phyloP scores from a whole-genome alignment of 2,113 vertebrate species.

The Sylvia atricapilla region DNA sequence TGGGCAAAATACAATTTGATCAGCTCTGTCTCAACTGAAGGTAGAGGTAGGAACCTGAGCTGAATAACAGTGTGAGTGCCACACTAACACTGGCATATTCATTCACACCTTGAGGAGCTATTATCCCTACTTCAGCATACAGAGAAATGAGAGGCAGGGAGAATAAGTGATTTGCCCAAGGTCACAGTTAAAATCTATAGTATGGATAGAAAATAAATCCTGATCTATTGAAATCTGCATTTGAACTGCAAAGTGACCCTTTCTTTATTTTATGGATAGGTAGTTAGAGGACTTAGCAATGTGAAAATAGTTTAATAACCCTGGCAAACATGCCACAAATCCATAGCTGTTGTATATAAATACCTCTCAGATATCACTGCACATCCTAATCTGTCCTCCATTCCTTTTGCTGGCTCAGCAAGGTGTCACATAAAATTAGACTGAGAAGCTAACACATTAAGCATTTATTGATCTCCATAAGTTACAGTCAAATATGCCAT shows the following conservation, averaged over 20 bases:
- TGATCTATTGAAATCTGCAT: not conserved
- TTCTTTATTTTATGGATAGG: not conserved
- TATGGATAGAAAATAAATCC: not conserved
- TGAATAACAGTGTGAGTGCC: not conserved
- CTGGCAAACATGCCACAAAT: not conserved
- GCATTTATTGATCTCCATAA: slow-evolving; percentile 48
- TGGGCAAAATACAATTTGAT: not conserved
- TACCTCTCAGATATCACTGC: not conserved
- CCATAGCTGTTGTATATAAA: not conserved
- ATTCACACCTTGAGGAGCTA: not conserved
- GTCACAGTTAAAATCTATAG: not conserved
- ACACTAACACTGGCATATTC: not conserved
- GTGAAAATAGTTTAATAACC: slow-evolving; percentile 11
- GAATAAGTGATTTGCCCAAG: not conserved
- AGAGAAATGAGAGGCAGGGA: not conserved
- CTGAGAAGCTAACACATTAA: slow-evolving; percentile 12
- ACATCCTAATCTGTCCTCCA: not conserved
- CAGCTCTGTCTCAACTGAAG: not conserved
- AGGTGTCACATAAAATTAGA: slow-evolving; percentile 38
- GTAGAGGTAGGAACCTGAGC: not conserved
- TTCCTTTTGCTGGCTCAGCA: slow-evolving; percentile 23
- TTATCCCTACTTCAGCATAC: not conserved
- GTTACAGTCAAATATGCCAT: not conserved
- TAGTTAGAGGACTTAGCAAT: not conserved
- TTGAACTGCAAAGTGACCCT: not conserved